phyloP scores from a whole-genome alignment of 2,113 vertebrate species.

The Synodontis membranacea region DNA sequence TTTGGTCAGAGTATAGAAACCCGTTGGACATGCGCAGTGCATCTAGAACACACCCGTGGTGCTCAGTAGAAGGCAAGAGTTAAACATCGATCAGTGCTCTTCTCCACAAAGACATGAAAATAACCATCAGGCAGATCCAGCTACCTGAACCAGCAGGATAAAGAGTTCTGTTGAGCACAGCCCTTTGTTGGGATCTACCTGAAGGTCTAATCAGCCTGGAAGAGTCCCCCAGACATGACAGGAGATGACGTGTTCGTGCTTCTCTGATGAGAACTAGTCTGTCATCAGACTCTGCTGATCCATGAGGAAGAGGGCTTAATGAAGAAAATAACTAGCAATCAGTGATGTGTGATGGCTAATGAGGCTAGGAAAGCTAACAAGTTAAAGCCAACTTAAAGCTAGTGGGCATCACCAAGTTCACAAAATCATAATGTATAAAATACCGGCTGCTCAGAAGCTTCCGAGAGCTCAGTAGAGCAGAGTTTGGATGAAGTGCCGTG shows the following conservation, averaged over 20 bases:
- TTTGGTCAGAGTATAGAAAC: background rate
- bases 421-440: no score
- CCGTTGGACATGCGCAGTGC: background rate
- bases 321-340: background rate
- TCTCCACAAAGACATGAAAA: background rate
- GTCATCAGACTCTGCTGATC: background rate
- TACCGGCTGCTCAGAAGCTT: no score
- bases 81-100: background rate
- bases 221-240: no score
- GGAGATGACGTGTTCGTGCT: no score
- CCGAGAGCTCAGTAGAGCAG: no score
- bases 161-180: background rate
- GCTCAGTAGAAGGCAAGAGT: background rate
- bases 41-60: background rate
- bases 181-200: background rate
- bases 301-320: background rate
- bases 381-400: background rate
- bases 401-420: no score
- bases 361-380: background rate
- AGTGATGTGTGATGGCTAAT: background rate
- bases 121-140: background rate
- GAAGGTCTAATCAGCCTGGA: background rate
- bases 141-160: background rate
- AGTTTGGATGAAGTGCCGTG: background rate
- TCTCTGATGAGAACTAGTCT: background rate